Base-by-base conservation (phyloP, 2,888 invertebrate genomes). In the Dermolepida albohirtum region DNA sequence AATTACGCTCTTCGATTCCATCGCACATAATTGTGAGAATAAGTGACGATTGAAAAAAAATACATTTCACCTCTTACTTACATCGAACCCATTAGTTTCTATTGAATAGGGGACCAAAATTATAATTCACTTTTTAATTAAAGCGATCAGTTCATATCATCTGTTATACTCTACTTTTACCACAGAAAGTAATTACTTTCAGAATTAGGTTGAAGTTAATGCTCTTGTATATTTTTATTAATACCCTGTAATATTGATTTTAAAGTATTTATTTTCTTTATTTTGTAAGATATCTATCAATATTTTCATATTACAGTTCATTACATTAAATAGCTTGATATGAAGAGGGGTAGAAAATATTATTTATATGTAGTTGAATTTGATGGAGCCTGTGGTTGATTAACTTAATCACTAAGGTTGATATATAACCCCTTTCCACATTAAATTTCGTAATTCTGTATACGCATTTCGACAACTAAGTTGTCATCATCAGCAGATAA, bases 121-220 rank as follows among this genome's bases (percentile, higher is more conserved):
- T 29, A 4, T 51, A 29, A 51, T 51, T 29, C 29, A 12, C 51
- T 29, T 29, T 22, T 29, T 51, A 51, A 51, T 34, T 51, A 34
- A 22, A 43, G 43, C 11, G 29, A 59, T 43, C 41, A 29, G 27
- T 44, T 43, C 22, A 22, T n/a, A 44, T n/a, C 29, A 43, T 22
- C 27, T 44, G 27, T 27, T 59, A 27, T 47, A 27, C 17, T 17
- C 44, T 59, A 59, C 59, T 64, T 64, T 64, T 64, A 64, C 51
- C 40, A 39, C 40, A 39, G 41, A 51, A 64, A 64, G 51, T 51
- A 64, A 51, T 51, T 50, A 51, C 41, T 22, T n/a, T 51, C 11
- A 11, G 50, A 64, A 64, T 51, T 64, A 50, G 51, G 51, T 51
- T 64, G 51, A 50, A 40, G 51, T 41, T 64, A 64, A 64, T 34